Conservation (phyloP, 2,888 invertebrate genomes). For the Agrotis puta region DNA sequence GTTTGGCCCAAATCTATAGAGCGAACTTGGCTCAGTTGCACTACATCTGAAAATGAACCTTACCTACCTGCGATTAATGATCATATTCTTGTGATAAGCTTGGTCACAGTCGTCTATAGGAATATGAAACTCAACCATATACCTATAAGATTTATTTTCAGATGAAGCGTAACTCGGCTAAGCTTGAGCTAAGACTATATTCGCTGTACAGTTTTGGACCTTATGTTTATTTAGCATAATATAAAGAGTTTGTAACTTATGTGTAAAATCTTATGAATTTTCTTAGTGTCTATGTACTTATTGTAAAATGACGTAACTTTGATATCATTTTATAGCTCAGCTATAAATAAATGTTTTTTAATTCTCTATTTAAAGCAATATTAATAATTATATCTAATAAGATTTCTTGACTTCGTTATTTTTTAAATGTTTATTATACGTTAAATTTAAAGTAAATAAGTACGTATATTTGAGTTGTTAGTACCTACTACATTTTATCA, state of each 20-base stretch:
- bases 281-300: constrained; percentile 61
- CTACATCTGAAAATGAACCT: too few relatives aligned
- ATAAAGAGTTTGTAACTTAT: constrained; percentile 39
- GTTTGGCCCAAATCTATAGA: too few relatives aligned
- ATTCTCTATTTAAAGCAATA: constrained; percentile 13
- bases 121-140: too few relatives aligned
- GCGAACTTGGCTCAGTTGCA: too few relatives aligned
- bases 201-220: too few relatives aligned
- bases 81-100: too few relatives aligned
- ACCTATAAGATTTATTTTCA: too few relatives aligned
- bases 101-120: too few relatives aligned
- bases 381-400: not conserved
- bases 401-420: not conserved
- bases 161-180: too few relatives aligned
- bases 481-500: not conserved
- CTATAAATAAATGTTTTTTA: not conserved
- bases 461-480: constrained; percentile 1
- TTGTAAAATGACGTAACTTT: constrained; percentile 8
- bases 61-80: too few relatives aligned
- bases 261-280: constrained; percentile 66
- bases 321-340: constrained; percentile 17
- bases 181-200: not conserved
- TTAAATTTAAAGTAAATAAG: not conserved
- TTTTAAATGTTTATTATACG: not conserved
- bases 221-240: constrained; percentile 30